Percentiles rank a stretch among this genome's conserved stretches.
Conservation (phyloP, 2,888 invertebrate species). For the Melinopterus prodromus region DNA sequence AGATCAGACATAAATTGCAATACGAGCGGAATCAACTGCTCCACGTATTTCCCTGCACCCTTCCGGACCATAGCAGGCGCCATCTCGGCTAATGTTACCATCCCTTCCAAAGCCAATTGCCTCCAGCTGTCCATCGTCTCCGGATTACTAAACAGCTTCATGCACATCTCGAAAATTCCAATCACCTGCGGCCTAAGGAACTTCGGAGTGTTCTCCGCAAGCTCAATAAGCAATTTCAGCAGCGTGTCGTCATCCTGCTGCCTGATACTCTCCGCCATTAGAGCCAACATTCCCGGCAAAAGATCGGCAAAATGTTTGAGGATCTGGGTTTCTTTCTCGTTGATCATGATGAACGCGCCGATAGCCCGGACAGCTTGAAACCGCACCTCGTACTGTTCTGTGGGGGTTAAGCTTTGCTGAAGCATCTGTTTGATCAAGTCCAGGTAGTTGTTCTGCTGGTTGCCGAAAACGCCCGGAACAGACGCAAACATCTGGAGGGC, state of each 20-base stretch:
- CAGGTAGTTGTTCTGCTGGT: slow-evolving; percentile 90
- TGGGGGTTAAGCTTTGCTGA: slow-evolving; percentile 75
- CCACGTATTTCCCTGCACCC: slow-evolving; percentile 84
- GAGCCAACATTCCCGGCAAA: slow-evolving; percentile 79
- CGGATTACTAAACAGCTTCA: slow-evolving; percentile 80
- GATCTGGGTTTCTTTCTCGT: slow-evolving; percentile 92
- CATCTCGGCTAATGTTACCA: slow-evolving; percentile 86
- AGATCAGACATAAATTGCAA: slow-evolving; percentile 95
- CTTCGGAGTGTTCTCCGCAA: slow-evolving; percentile 94
- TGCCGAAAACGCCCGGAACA: slow-evolving; percentile 97
- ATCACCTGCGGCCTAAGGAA: slow-evolving; percentile 88
- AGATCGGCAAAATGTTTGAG: slow-evolving; percentile 89
- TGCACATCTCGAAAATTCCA: slow-evolving; percentile 85
- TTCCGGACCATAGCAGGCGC: slow-evolving; percentile 97
- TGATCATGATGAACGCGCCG: slow-evolving; percentile 87
- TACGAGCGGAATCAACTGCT: slow-evolving; percentile 81
- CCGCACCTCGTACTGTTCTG: slow-evolving; percentile 76
- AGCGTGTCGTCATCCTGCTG: slow-evolving; percentile 89
- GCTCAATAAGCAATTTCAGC: slow-evolving; percentile 91
- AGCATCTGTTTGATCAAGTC: slow-evolving; percentile 96
- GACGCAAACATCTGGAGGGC: slow-evolving; percentile 94
- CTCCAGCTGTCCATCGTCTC: slow-evolving; percentile 84
- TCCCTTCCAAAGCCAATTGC: slow-evolving; percentile 88
- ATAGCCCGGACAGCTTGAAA: slow-evolving; percentile 86
- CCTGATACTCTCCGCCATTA: slow-evolving; percentile 82